phyloP scores from a whole-genome alignment of 2,797 vertebrate species.

The Sarcophilus harrisii region DNA sequence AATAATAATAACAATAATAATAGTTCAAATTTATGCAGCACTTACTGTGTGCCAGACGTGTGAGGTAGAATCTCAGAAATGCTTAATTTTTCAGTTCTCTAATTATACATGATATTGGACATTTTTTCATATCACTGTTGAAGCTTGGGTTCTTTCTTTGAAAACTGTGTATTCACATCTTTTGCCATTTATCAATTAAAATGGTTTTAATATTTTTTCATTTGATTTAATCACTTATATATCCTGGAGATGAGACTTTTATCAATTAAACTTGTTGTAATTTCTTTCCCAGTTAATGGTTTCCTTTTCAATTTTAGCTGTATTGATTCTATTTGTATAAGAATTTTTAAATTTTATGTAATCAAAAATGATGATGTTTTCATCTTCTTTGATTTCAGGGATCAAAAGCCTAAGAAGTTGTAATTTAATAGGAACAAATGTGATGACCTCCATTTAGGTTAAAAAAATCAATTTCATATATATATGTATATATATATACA shows the following conservation, averaged over 20 bases:
- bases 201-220: not conserved
- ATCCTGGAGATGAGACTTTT: not conserved
- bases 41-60: not conserved
- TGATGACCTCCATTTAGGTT: not conserved
- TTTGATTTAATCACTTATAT: not conserved
- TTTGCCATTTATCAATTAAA: not conserved
- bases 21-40: not conserved
- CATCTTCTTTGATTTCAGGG: not conserved
- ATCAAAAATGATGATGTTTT: not conserved
- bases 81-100: not conserved
- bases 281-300: not conserved
- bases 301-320: not conserved
- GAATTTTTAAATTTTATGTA: not conserved
- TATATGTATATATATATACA: not conserved
- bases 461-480: not conserved
- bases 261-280: not conserved
- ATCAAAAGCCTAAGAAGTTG: not conserved
- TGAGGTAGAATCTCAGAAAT: not conserved
- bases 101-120: not conserved
- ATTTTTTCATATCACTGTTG: not conserved
- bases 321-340: not conserved
- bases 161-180: not conserved
- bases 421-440: not conserved
- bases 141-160: not conserved
- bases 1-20: not conserved